phyloP scores from a whole-genome alignment of 2,888 invertebrate species.

The Lithophane socia region DNA sequence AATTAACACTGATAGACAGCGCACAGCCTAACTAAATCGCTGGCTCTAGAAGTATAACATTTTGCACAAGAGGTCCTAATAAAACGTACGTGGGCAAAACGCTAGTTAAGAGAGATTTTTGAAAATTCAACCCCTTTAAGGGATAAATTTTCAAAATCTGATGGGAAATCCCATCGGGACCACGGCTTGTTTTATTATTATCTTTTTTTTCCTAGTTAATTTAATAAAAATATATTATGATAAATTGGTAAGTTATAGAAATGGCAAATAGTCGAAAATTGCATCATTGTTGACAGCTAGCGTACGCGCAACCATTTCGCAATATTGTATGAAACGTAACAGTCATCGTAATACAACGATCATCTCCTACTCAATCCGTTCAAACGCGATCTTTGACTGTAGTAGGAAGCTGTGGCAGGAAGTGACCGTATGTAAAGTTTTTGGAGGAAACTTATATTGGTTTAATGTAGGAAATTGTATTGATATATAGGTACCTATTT shows the following conservation, averaged over 20 bases:
- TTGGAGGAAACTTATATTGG: neutral
- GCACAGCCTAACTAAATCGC: neutral
- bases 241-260: neutral
- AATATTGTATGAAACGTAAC: neutral
- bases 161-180: neutral
- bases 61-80: neutral
- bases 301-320: constrained; percentile 20
- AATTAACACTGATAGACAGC: neutral
- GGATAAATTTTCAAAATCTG: no score
- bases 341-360: neutral
- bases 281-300: neutral
- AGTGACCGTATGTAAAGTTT: neutral
- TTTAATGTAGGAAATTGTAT: neutral
- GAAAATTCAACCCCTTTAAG: neutral
- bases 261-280: neutral
- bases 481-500: neutral
- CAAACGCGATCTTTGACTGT: neutral
- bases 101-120: neutral
- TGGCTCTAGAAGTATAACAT: neutral
- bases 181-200: neutral
- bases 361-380: neutral
- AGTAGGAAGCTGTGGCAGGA: no score
- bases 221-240: neutral
- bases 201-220: neutral
- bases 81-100: neutral